Conservation (phyloP, 2,797 vertebrate genomes). For the Pagetopsis macropterus region DNA sequence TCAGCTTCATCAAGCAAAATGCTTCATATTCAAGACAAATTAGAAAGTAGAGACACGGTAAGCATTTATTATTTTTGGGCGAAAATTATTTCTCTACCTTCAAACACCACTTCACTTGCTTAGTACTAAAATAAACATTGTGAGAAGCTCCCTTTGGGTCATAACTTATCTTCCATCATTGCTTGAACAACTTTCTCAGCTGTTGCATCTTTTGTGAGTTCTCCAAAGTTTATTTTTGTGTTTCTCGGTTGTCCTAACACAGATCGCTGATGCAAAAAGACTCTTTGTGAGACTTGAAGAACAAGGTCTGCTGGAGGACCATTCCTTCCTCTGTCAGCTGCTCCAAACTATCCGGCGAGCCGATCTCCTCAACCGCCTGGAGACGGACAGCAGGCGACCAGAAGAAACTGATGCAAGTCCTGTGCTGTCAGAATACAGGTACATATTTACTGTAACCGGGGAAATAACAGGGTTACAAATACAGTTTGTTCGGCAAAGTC, state of each 20-base stretch:
- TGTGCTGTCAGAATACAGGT: constrained; percentile 78
- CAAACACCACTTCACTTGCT: constrained; percentile 2
- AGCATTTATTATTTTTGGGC: background rate
- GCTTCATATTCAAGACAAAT: background rate
- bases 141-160: accelerated
- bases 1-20: background rate
- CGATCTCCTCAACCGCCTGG: constrained; percentile 69
- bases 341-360: constrained; percentile 70
- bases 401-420: constrained; percentile 44
- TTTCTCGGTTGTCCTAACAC: constrained; percentile 8
- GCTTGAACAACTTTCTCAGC: background rate
- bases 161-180: background rate
- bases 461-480: background rate
- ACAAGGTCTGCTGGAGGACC: constrained; percentile 58
- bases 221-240: background rate
- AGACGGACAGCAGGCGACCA: constrained; percentile 10
- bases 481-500: background rate
- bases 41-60: background rate
- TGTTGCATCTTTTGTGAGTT: background rate
- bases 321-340: constrained; percentile 70
- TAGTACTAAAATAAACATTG: background rate
- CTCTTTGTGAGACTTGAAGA: constrained; percentile 78
- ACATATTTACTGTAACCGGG: constrained; percentile 26
- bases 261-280: constrained; percentile 69
- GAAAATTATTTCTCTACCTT: background rate